Evolutionary conservation across 2,113 vertebrate genomes (phyloP).

Genomic region (Vombatus ursinus): DNA sequence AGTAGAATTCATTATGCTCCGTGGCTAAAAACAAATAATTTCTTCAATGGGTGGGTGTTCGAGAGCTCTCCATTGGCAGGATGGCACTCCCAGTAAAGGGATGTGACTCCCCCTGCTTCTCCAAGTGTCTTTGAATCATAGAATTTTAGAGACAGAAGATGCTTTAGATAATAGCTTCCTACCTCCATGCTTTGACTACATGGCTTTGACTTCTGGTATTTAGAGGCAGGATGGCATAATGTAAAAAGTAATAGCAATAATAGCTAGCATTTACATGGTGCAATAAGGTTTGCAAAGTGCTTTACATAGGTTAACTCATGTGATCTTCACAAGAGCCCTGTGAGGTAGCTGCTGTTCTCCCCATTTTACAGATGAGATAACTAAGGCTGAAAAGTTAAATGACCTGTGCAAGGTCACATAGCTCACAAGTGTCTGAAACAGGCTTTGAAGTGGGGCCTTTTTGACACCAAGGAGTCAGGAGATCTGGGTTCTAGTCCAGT

Average conservation of each 20-base stretch:
- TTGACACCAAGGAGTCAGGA: background rate
- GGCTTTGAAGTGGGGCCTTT: background rate
- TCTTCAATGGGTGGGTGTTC: conserved; percentile 19
- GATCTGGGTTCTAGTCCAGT: background rate
- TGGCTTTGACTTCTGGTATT: background rate
- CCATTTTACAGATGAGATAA: background rate
- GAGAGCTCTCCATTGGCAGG: background rate
- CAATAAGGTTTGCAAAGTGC: background rate
- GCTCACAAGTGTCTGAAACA: background rate
- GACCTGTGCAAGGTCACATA: background rate
- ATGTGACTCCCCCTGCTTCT: background rate
- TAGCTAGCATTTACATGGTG: background rate
- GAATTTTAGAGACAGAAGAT: background rate
- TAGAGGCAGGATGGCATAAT: background rate
- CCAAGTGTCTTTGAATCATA: background rate
- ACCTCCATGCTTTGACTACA: background rate
- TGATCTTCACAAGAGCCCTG: background rate
- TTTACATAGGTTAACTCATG: background rate
- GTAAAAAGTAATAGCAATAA: background rate
- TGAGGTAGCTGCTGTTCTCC: background rate
- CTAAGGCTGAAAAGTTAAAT: background rate
- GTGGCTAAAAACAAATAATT: background rate
- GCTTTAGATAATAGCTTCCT: no score
- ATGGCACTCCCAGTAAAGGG: background rate
- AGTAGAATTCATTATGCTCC: conserved; percentile 54